Base-by-base conservation (phyloP, 2,113 vertebrate species). In the Lutjanus erythropterus region DNA sequence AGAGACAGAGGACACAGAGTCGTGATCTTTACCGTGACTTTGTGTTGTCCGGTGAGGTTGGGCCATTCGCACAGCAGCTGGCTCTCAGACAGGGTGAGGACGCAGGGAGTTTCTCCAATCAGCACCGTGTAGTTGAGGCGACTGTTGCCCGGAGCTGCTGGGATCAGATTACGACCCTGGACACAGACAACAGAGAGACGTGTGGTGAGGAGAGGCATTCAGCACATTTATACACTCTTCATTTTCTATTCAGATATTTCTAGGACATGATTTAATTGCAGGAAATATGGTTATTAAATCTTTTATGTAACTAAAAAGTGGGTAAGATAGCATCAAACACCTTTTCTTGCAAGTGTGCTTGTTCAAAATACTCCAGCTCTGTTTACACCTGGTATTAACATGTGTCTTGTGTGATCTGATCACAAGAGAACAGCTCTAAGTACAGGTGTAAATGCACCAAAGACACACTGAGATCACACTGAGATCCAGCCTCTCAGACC, bases 21-120 rank as follows among this genome's bases (percentile, higher is more conserved):
- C 19, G 37, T 50, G 75, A 55, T 83, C 88, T 86, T n/a, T 88
- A 99, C 98, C 92, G 95, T 98, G 91, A 99, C 97, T 96, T 97
- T 98, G 93, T 99, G 98, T 35, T 98, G 97, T 72, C 98, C 98
- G 0, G 98, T 99, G 88, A 99, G 96, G 92, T 99, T 98, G 60
- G 98, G 98, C 14, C 96, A 97, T 87, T 99, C 98, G 21, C 98
- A 99, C 75, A 99, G 95, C 79, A 99, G 96, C 94, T 99, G 98
- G 7, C 97, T 96, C 91, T 99, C 98, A 0, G 98, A 99, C 71
- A 99, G 96, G 0, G 98, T 99, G 72, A 99, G 95, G 46, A 93
- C 87, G 15, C 98, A 99, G 14, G n/a, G 97, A 0, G 96, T 98
- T 42, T 98, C 97, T 15, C 98, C 98, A 0, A 99, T 99, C 82